Percentiles rank a stretch among this genome's conserved stretches.
These are phyloP conservation scores for Muricea muricata DNA, from an alignment of 92 coral and sea anemone species.

Conservation along the genomic window DNA sequence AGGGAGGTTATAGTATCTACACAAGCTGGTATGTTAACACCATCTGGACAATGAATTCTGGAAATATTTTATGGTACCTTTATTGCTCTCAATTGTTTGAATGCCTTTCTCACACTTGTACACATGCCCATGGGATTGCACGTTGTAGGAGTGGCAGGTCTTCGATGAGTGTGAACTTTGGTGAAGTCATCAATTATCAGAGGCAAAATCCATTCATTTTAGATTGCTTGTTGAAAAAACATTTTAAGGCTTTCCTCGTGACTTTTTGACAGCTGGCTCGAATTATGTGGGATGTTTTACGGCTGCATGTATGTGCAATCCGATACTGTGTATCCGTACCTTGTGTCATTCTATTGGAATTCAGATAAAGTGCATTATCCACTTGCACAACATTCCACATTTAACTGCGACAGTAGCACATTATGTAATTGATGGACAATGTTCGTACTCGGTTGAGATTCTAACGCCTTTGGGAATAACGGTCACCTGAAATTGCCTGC, in stretches of 20 bases:
- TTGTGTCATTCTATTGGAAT: constrained; percentile 50
- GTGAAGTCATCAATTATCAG: constrained; percentile 32
- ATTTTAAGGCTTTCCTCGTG: constrained; percentile 32
- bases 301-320: constrained; percentile 55
- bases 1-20: constrained; percentile 9
- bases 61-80: constrained; percentile 22
- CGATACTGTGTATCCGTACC: constrained; percentile 52
- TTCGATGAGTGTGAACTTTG: constrained; percentile 19
- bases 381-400: constrained; percentile 57
- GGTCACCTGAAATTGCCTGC: constrained; percentile 34
- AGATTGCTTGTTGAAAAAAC: constrained; percentile 51
- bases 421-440: constrained; percentile 32
- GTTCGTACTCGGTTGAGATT: constrained; percentile 51
- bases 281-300: constrained; percentile 31
- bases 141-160: background rate
- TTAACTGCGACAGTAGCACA: constrained; percentile 61
- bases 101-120: constrained; percentile 21
- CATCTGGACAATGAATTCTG: background rate
- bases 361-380: constrained; percentile 61
- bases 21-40: constrained; percentile 18
- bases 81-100: constrained; percentile 4
- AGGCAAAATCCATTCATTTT: constrained; percentile 51
- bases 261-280: background rate
- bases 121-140: constrained; percentile 28
- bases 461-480: constrained; percentile 49